phyloP scores from a whole-genome alignment of 2,888 invertebrate species.

The Amorpha juglandis region DNA sequence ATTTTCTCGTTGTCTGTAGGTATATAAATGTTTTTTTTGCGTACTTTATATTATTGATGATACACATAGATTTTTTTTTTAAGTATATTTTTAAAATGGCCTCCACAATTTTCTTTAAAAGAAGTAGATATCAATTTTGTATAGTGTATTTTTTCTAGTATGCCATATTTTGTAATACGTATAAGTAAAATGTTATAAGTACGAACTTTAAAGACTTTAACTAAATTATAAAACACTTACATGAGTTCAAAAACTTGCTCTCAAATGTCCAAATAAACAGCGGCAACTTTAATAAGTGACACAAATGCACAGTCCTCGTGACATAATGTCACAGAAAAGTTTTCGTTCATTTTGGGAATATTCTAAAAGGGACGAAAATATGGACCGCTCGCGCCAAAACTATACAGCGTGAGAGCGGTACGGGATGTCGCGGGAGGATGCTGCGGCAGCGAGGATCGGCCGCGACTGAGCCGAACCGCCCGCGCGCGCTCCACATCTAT shows the following conservation, averaged over 20 bases:
- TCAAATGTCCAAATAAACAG: constrained; percentile 35
- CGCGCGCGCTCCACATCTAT: constrained; percentile 69
- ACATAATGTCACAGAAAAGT: constrained; percentile 38
- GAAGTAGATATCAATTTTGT: no score
- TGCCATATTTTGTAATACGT: neutral
- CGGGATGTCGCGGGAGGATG: constrained; percentile 37
- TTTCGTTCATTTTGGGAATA: constrained; percentile 24
- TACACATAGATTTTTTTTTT: no score
- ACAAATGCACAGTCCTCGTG: constrained; percentile 40
- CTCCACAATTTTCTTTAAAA: no score
- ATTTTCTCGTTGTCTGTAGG: no score
- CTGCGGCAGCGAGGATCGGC: constrained; percentile 58
- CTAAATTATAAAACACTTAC: constrained; percentile 42
- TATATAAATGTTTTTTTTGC: no score
- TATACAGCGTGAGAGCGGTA: constrained; percentile 31
- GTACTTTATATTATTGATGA: no score
- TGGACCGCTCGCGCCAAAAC: constrained; percentile 46
- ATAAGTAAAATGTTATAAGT: neutral
- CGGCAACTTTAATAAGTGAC: constrained; percentile 41
- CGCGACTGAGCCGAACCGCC: constrained; percentile 70
- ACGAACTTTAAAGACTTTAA: constrained; percentile 3
- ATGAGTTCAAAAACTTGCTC: constrained; percentile 41
- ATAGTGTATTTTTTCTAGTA: neutral
- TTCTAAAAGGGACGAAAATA: neutral
- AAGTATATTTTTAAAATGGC: no score